Evolutionary conservation across 2,888 invertebrate genomes (phyloP).

Genomic region (Lamproptera curius): DNA sequence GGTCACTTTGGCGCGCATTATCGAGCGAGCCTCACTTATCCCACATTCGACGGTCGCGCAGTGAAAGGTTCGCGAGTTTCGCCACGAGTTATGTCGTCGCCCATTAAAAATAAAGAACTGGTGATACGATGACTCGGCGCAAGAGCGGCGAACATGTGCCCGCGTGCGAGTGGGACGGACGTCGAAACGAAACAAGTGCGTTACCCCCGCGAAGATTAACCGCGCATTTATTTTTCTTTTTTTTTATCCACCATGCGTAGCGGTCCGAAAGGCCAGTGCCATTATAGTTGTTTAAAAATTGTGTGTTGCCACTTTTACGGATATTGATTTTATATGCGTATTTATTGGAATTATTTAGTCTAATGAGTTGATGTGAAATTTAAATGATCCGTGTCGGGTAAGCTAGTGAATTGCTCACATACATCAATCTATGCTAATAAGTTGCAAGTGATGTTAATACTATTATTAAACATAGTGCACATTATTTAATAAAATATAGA

Average conservation of each 20-base stretch:
- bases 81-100: constrained; percentile 50
- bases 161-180: constrained; percentile 54
- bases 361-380: too few relatives aligned
- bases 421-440: too few relatives aligned
- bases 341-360: too few relatives aligned
- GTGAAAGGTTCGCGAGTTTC: constrained; percentile 58
- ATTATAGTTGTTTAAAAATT: not conserved
- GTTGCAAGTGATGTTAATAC: too few relatives aligned
- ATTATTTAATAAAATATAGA: too few relatives aligned
- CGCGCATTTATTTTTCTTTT: constrained; percentile 59
- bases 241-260: constrained; percentile 44
- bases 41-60: constrained; percentile 33
- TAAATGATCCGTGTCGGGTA: too few relatives aligned
- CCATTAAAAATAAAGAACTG: constrained; percentile 63
- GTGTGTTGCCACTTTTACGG: too few relatives aligned
- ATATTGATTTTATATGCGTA: too few relatives aligned
- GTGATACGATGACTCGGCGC: constrained; percentile 66
- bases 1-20: not conserved
- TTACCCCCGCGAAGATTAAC: constrained; percentile 74
- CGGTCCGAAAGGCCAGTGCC: constrained; percentile 30
- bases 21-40: constrained; percentile 20
- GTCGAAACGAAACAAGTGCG: constrained; percentile 66
- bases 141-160: constrained; percentile 49
- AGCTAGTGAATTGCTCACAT: too few relatives aligned
- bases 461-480: too few relatives aligned